Evolutionary conservation across 30 jellyfish, hydroid and myxozoan species (phyloP), one percentile per base, ranked within the genome.

Genomic region (Cassiopea xamachana): DNA sequence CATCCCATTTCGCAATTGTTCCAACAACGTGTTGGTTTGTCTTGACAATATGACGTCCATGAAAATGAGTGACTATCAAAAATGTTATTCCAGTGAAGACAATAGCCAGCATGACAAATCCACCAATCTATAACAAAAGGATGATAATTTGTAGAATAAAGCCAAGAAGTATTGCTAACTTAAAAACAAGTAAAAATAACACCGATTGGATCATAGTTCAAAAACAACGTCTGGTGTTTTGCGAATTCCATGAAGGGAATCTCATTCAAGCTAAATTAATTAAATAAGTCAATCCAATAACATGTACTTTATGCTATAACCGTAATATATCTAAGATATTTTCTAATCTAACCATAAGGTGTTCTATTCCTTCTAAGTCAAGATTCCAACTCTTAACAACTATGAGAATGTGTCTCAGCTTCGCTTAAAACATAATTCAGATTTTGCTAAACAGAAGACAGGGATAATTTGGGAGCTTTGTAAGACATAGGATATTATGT

Each of bases 21-120:
- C 69, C 84, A 8, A 87, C 94, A 59, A 87, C 84, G 16, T 69
- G 89, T 7, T 70, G 87, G 75, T 87, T 87, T 60, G 89, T 87
- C 84, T 87, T 87, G 27, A 87, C 94, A 49, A 87, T 75, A 59
- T 87, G 84, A 7, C 94, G 94, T 2, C 94, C 94, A 50, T 87
- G 94, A 47, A 87, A 87, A 49, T 87, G 94, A 58, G 94, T 87
- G 2, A 87, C 80, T 68, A 87, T 80, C 19, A 87, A 83, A 50
- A 87, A 87, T n/a, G 94, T 48, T 7, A 87, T 77, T 14, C 94
- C 94, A 8, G 86, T 58, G 55, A 50, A 86, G 67, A 87, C 94
- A 1, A 87, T 80, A 5, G 94, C 89, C 60, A 80, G 80, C 94
- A 87, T 87, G 84, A 87, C 68, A 61, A 51, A 87, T 67, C 94